phyloP scores from a whole-genome alignment of 1,140 invertebrate species.

The Pseudoatta argentina region DNA sequence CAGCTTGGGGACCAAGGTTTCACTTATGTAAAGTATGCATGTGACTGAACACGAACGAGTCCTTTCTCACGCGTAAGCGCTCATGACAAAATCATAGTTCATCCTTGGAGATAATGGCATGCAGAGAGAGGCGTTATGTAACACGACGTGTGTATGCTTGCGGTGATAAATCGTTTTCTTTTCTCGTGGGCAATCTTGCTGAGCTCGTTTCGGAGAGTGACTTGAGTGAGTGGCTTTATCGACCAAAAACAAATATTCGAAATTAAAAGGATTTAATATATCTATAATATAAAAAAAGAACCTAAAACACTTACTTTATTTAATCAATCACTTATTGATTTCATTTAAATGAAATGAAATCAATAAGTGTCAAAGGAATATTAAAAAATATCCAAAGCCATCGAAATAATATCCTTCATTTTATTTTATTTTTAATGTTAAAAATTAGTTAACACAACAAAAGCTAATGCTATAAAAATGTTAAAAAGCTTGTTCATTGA shows the following conservation, averaged over 20 bases:
- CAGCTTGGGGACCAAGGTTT: neutral
- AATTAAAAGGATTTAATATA: neutral
- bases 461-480: neutral
- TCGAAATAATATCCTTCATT: neutral
- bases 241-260: neutral
- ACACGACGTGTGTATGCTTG: neutral
- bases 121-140: conserved; percentile 31
- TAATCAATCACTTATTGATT: too few species aligned
- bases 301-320: neutral
- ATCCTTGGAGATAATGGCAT: conserved; percentile 42
- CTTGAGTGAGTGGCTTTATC: conserved; percentile 1
- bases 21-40: neutral
- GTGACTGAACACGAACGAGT: conserved; percentile 40
- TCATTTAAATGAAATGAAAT: neutral
- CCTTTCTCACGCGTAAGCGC: conserved; percentile 43
- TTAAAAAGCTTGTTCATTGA: neutral
- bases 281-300: neutral
- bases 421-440: conserved; percentile 15
- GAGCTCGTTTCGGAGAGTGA: neutral
- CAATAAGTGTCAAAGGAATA: neutral
- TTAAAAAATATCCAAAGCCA: neutral
- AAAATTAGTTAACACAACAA: neutral
- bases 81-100: conserved; percentile 22
- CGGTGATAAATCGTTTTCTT: conserved; percentile 32
- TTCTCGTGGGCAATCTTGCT: neutral